These are phyloP conservation scores for Drosophila phalerata DNA, from an alignment of 2,888 invertebrate species.

Conservation along the genomic window DNA sequence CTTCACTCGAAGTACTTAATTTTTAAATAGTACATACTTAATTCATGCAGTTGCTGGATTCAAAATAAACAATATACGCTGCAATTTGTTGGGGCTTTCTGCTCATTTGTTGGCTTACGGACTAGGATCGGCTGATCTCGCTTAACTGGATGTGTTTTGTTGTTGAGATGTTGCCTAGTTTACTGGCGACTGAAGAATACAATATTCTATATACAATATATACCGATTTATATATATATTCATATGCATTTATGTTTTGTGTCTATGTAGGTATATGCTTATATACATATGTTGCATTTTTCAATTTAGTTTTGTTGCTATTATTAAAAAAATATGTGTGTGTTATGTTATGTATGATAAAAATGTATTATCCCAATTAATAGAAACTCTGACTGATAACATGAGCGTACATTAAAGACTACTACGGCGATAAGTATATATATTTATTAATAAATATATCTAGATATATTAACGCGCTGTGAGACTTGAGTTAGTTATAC, in stretches of 20 bases:
- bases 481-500: constrained; percentile 74
- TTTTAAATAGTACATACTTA: constrained; percentile 24
- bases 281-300: constrained; percentile 23
- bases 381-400: constrained; percentile 77
- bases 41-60: constrained; percentile 34
- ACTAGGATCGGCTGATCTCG: constrained; percentile 51
- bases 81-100: constrained; percentile 9
- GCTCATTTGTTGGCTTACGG: constrained; percentile 38
- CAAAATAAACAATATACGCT: constrained; percentile 26
- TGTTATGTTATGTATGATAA: constrained; percentile 28
- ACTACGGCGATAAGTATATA: constrained; percentile 42
- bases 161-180: constrained; percentile 47
- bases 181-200: constrained; percentile 21
- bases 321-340: constrained; percentile 58
- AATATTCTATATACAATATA: constrained; percentile 42
- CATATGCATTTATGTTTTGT: too few species aligned
- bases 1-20: constrained; percentile 45
- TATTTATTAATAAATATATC: constrained; percentile 22
- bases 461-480: constrained; percentile 58
- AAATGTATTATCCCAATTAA: constrained; percentile 52
- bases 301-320: constrained; percentile 32
- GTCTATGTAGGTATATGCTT: constrained; percentile 14
- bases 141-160: constrained; percentile 50
- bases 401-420: constrained; percentile 60
- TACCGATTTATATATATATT: constrained; percentile 2